Evolutionary conservation across 2,888 invertebrate genomes (phyloP), one percentile per base, ranked within the genome.

Genomic region (Odontocolon sp.): DNA sequence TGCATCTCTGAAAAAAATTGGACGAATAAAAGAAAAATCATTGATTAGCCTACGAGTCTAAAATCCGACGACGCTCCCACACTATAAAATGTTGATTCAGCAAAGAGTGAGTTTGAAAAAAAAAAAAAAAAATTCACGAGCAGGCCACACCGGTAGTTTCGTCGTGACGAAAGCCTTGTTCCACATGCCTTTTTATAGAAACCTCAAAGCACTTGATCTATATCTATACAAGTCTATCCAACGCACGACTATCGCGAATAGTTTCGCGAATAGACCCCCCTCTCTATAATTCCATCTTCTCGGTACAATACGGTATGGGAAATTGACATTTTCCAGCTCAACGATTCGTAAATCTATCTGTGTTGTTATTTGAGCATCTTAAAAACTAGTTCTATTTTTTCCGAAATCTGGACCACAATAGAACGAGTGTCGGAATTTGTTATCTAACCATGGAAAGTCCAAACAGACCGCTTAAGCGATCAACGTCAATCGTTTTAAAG

Each of bases 171-270:
- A 86, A 85, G 85, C 83, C 85, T 86, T 83, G 87, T 85, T 85
- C 86, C 77, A 83, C 76, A 84, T 86, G 76, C 71, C 86, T 86
- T 81, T 86, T 87, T 87, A 86, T 82, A 86, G 87, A 76, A 71
- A 76, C 70, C 70, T 47, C 47, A 54, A 45, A 70, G 59, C 70
- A 64, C 71, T 76, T 76, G 45, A 66, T 52, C 64, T 67, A 69
- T 69, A 67, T 23, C 59, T 45, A n/a, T 42, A 40, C 31, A 33
- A 38, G 56, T n/a, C n/a, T n/a, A n/a, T n/a, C n/a, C n/a, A n/a
- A n/a, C n/a, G n/a, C n/a, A n/a, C n/a, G n/a, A n/a, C n/a, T n/a
- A 75, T 81, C 78, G 76, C 77, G 21, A 45, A 54, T 45, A 63
- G 61, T 68, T 68, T 63, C 31, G 8, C 54, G 61, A 8, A 23